Evolutionary conservation across 2,113 vertebrate genomes (phyloP).

Genomic region (Sigmodon hispidus): DNA sequence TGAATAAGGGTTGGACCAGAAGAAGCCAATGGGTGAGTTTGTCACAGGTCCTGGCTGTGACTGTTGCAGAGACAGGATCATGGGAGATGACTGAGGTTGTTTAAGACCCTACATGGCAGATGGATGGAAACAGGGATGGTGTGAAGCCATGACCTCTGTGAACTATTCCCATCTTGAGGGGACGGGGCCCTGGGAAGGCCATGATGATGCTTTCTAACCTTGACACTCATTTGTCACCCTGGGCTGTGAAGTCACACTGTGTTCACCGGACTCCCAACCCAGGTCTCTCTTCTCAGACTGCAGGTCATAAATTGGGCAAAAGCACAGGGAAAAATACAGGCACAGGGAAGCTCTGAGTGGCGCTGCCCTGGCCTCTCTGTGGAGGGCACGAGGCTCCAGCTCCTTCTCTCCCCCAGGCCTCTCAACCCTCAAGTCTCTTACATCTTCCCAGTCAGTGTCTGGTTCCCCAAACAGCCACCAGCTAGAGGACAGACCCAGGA

Average conservation of each 20-base stretch:
- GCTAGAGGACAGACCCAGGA: conserved; percentile 34
- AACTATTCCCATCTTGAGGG: not conserved
- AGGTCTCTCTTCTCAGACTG: accelerated
- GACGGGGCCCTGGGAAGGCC: not conserved
- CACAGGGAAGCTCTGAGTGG: accelerated
- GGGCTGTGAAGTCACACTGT: not conserved
- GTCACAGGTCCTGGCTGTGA: not conserved
- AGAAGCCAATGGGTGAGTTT: not conserved
- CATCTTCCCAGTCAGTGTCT: not conserved
- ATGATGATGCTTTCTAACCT: not conserved
- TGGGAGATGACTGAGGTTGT: not conserved
- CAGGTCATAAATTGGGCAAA: not conserved
- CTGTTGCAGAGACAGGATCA: not conserved
- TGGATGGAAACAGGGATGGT: not conserved
- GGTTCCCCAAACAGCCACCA: conserved; percentile 50
- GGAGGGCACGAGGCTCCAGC: too few species aligned
- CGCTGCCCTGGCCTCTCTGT: not conserved
- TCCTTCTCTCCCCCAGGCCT: too few species aligned
- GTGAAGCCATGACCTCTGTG: not conserved
- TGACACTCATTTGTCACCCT: too few species aligned
- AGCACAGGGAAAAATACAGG: not conserved
- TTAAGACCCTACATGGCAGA: not conserved
- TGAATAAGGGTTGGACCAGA: not conserved
- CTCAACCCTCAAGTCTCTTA: not conserved
- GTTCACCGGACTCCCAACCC: not conserved